Percentiles rank a stretch among this genome's conserved stretches.
Evolutionary conservation across 1,140 invertebrate species (phyloP).

Genomic region (Muscidifurax raptorellus): DNA sequence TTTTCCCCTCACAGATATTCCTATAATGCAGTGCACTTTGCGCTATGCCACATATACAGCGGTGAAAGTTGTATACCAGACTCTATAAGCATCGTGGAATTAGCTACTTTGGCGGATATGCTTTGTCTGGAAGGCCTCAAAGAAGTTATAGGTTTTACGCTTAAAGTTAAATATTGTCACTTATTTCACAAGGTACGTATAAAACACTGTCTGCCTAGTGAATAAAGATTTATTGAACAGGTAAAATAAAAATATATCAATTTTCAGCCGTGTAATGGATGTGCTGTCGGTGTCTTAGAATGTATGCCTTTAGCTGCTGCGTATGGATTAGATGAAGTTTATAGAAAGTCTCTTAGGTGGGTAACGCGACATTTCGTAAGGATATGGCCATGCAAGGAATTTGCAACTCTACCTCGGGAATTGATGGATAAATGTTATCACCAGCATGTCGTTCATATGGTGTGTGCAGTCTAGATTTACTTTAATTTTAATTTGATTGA

Average conservation of each 20-base stretch:
- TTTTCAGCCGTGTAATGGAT: constrained; percentile 85
- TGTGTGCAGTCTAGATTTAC: constrained; percentile 55
- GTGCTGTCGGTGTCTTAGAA: constrained; percentile 87
- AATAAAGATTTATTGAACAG: not conserved
- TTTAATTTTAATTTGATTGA: not conserved
- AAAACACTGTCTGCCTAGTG: not conserved
- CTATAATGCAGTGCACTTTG: constrained; percentile 90
- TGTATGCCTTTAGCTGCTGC: constrained; percentile 87
- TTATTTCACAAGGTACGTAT: constrained; percentile 87
- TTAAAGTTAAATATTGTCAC: constrained; percentile 94
- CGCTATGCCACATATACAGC: constrained; percentile 93
- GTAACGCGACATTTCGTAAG: constrained; percentile 88
- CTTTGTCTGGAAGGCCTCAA: constrained; percentile 91
- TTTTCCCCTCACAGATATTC: constrained; percentile 80
- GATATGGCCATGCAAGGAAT: constrained; percentile 91
- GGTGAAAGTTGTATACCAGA: constrained; percentile 90
- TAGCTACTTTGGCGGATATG: constrained; percentile 91
- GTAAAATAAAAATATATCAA: not conserved
- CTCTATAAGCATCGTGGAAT: constrained; percentile 88
- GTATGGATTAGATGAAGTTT: constrained; percentile 91
- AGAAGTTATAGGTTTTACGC: constrained; percentile 89
- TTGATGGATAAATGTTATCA: constrained; percentile 88
- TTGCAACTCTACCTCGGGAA: constrained; percentile 87
- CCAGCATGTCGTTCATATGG: constrained; percentile 86
- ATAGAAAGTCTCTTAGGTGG: constrained; percentile 89